Conservation (phyloP, 2,113 vertebrate genomes). For the Malurus melanocephalus region DNA sequence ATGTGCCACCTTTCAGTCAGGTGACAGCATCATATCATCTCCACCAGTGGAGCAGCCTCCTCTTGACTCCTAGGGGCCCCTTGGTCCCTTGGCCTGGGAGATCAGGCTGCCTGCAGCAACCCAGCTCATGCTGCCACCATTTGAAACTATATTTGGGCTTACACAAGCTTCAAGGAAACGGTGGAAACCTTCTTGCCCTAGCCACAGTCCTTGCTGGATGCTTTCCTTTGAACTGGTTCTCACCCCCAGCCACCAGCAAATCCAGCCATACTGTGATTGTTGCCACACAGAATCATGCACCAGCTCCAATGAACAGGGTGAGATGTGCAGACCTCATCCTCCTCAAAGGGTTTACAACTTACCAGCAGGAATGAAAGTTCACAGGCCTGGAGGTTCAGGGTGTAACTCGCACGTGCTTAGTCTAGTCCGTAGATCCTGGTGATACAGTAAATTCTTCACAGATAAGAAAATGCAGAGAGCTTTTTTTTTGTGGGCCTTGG, state of each 20-base stretch:
- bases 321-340: neutral
- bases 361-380: neutral
- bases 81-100: neutral
- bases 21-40: neutral
- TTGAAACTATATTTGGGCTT: neutral
- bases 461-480: neutral
- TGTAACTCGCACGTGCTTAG: neutral
- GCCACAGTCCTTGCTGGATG: neutral
- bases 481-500: neutral
- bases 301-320: neutral
- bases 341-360: neutral
- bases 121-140: rapidly evolving
- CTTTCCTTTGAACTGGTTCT: neutral
- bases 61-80: neutral
- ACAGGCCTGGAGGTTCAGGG: neutral
- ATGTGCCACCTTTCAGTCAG: neutral
- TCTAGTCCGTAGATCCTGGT: neutral
- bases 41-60: neutral
- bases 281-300: neutral
- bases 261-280: neutral
- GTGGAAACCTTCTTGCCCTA: neutral
- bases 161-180: rapidly evolving
- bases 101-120: neutral
- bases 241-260: neutral
- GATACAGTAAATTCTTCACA: neutral